These are phyloP conservation scores for Cepphus grylle DNA, from an alignment of 2,113 vertebrate genomes.

Conservation along the genomic window DNA sequence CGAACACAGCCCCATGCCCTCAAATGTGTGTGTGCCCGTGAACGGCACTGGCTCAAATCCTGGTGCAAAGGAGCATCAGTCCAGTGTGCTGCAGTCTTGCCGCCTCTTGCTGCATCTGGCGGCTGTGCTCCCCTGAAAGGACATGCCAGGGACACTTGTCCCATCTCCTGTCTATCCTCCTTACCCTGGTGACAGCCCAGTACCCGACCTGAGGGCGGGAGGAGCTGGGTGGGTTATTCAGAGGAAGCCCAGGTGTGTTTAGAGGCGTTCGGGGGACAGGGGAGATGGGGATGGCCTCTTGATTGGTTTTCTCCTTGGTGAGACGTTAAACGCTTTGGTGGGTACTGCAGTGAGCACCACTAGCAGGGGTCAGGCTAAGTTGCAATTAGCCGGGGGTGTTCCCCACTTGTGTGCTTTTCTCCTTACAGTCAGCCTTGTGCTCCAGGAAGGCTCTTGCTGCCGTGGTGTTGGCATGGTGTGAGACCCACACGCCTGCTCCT, in stretches of 20 bases:
- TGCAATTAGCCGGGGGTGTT: not conserved
- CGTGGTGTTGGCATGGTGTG: not conserved
- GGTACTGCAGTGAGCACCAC: not conserved
- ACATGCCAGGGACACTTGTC: not conserved
- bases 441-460: not conserved
- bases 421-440: not conserved
- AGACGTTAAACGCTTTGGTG: not conserved
- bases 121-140: not conserved
- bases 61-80: not conserved
- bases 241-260: not conserved
- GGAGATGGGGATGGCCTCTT: not conserved
- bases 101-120: not conserved
- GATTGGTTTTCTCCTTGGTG: not conserved
- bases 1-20: not conserved
- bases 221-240: not conserved
- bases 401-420: not conserved
- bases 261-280: not conserved
- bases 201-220: not conserved
- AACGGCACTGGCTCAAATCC: not conserved
- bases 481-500: accelerated
- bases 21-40: accelerated
- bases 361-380: not conserved
- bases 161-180: not conserved
- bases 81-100: not conserved
- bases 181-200: not conserved